Conservation (phyloP, 2,797 vertebrate species). For the Rhadinocentrus ornatus region DNA sequence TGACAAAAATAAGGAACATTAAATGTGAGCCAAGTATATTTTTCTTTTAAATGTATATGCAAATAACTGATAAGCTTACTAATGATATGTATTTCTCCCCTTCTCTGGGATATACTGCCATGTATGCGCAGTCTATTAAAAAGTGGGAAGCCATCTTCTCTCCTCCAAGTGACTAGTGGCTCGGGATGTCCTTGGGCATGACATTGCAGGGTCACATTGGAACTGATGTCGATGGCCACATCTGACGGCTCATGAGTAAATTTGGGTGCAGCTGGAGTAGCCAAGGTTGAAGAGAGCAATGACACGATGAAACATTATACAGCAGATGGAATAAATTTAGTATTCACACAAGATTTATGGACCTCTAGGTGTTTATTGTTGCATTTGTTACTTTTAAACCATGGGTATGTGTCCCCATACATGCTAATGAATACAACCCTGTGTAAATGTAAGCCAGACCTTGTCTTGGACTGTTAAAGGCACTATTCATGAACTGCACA, state of each 20-base stretch:
- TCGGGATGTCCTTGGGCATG: constrained; percentile 88
- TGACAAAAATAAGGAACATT: constrained; percentile 57
- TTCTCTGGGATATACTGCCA: constrained; percentile 83
- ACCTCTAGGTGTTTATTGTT: not conserved
- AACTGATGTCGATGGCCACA: constrained; percentile 87
- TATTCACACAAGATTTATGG: not conserved
- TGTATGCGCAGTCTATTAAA: constrained; percentile 78
- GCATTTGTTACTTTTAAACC: constrained; percentile 1
- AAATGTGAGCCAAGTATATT: not conserved
- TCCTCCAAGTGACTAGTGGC: constrained; percentile 89
- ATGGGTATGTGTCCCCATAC: not conserved
- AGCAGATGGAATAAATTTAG: not conserved
- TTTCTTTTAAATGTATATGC: not conserved
- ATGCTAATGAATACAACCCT: not conserved
- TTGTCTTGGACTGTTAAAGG: constrained; percentile 8
- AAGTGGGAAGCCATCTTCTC: constrained; percentile 82
- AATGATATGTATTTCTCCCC: constrained; percentile 86
- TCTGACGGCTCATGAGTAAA: constrained; percentile 88
- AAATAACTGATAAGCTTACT: constrained; percentile 79
- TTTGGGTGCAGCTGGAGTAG: constrained; percentile 84
- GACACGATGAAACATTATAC: constrained; percentile 5
- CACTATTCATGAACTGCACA: constrained; percentile 11
- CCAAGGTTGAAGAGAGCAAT: constrained; percentile 9
- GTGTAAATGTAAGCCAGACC: constrained; percentile 22
- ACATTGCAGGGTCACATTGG: constrained; percentile 88